Percentiles rank a stretch among this genome's conserved stretches.
Conservation (phyloP, 2,113 vertebrate species). For the Aleadryas rufinucha region DNA sequence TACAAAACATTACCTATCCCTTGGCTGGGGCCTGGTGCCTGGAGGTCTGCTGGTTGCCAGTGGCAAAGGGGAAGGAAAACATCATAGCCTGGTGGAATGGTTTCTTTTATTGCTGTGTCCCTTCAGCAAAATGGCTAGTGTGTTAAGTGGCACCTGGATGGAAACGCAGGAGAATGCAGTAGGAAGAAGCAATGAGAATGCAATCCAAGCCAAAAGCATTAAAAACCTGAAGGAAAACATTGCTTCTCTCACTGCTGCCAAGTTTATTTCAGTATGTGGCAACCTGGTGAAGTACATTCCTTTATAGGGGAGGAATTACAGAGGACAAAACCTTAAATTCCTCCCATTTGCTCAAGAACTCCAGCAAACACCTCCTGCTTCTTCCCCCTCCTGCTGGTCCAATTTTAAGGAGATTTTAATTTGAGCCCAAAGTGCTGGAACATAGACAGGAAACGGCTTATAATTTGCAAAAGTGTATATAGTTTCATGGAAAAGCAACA, state of each 20-base stretch:
- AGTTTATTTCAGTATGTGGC: slow-evolving; percentile 55
- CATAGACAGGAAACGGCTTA: slow-evolving; percentile 67
- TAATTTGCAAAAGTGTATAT: slow-evolving; percentile 45
- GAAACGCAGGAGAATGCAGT: slow-evolving; percentile 33
- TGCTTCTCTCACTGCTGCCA: slow-evolving; percentile 6
- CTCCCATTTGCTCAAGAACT: slow-evolving; percentile 43
- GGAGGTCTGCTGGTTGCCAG: neutral
- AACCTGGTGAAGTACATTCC: slow-evolving; percentile 55
- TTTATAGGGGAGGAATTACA: slow-evolving; percentile 49
- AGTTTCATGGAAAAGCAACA: slow-evolving; percentile 66
- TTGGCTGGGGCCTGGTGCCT: neutral
- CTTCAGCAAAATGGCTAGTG: neutral
- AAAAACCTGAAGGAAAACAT: slow-evolving; percentile 42
- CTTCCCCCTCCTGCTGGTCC: slow-evolving; percentile 34
- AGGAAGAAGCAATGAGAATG: slow-evolving; percentile 35
- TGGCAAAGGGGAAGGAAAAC: slow-evolving; percentile 42
- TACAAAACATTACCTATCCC: slow-evolving; percentile 43
- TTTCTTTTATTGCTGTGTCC: neutral
- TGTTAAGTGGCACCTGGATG: slow-evolving; percentile 35
- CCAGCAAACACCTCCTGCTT: slow-evolving; percentile 38
- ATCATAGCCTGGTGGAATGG: neutral
- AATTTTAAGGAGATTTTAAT: slow-evolving; percentile 65
- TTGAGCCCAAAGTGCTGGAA: slow-evolving; percentile 51
- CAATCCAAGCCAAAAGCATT: slow-evolving; percentile 31
- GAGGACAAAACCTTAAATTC: slow-evolving; percentile 59